A percentile compares a stretch with the other conserved stretches of the same genome.
These are phyloP conservation scores for Lottia gigantea DNA, from an alignment of 2,888 invertebrate genomes.

Conservation along the genomic window DNA sequence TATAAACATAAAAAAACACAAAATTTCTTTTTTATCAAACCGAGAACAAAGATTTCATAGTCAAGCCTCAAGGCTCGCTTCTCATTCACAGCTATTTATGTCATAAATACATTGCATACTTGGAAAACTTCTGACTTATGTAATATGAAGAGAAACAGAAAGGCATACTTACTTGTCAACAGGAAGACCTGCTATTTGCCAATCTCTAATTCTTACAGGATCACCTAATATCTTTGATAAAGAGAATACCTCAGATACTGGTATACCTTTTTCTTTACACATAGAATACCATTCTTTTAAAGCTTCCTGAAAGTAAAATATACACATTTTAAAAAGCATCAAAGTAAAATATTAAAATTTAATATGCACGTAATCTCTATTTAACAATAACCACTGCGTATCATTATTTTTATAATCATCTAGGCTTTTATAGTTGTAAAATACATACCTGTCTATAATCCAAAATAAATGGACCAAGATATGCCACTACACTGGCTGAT, in stretches of 20 bases:
- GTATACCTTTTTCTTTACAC: conserved; percentile 62
- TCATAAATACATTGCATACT: background rate
- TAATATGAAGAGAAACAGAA: too few relatives aligned
- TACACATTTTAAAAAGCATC: too few relatives aligned
- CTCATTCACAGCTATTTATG: too few relatives aligned
- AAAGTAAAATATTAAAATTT: too few relatives aligned
- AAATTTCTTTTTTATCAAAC: background rate
- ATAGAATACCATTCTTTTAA: conserved; percentile 62
- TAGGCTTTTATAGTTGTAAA: too few relatives aligned
- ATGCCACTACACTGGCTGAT: conserved; percentile 66
- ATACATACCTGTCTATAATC: conserved; percentile 61
- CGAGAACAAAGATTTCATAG: too few relatives aligned
- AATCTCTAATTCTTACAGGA: conserved; percentile 66
- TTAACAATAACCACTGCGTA: too few relatives aligned
- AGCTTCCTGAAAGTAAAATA: conserved; percentile 50
- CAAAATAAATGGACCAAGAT: conserved; percentile 66
- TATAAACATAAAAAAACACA: background rate
- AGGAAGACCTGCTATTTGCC: conserved; percentile 68
- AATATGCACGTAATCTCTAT: too few relatives aligned
- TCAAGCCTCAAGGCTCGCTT: too few relatives aligned
- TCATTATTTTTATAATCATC: too few relatives aligned
- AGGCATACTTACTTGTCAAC: conserved; percentile 60
- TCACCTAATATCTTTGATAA: conserved; percentile 64
- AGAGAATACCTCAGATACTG: conserved; percentile 63
- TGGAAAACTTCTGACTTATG: too few relatives aligned